Base-by-base conservation (phyloP, 2,113 vertebrate species). In the Hucho hucho region DNA sequence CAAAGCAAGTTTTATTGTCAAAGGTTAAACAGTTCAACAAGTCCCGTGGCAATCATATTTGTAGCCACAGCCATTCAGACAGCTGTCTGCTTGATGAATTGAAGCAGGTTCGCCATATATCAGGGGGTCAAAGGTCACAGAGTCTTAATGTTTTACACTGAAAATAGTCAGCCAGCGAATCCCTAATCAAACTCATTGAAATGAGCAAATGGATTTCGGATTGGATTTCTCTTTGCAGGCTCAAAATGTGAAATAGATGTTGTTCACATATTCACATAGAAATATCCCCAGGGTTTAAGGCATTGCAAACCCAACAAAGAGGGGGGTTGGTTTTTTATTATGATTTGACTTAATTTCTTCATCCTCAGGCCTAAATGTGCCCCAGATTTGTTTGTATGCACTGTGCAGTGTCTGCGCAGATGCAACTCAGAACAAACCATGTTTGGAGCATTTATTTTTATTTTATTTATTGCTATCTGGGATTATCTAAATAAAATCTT, bases 11-110 rank as follows among this genome's bases (percentile, higher is more conserved):
- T 75, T 81, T 79, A 68, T 79, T 83, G 89, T 87, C 86, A 92
- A 82, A 88, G 87, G 87, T 91, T 86, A 92, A 91, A 86, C 75
- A 72, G 75, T 79, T 73, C 76, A 80, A 79, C 74, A 75, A 78
- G 79, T 80, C 83, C 84, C 12, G 11, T 72, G 49, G 79, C 3
- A 43, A 61, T 68, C 78, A 78, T 80, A 59, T 29, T 70, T 67
- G 67, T 74, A 64, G 71, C 7, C 29, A 9, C 28, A 18, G 78
- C 64, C 69, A n/a, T n/a, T 37, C 9, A 61, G 43, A 80, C 73
- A 29, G 32, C 20, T 26, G 72, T 29, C 26, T 58, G 46, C 53
- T 73, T 68, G 66, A 68, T 28, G 25, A 56, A 26, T 37, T 26
- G 28, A 70, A 29, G 29, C 43, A 43, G 74, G 63, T n/a, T 47